A percentile compares a stretch with the other conserved stretches of the same genome.
Conservation (phyloP, 2,113 vertebrate species). For the Murina feae region DNA sequence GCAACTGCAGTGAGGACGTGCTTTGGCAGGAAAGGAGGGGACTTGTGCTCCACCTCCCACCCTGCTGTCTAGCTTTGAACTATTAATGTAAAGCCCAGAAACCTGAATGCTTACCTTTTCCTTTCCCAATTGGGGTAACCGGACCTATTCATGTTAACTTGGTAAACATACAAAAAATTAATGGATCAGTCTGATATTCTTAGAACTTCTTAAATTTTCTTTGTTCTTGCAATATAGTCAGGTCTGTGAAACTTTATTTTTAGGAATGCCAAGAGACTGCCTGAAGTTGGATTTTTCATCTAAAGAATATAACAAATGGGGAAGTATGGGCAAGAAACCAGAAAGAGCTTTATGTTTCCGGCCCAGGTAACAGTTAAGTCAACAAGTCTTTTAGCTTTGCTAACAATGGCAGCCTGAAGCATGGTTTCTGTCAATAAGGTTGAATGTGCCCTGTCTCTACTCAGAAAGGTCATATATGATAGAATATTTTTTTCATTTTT, state of each 20-base stretch:
- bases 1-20: background rate
- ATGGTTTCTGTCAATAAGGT: background rate
- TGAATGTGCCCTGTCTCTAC: background rate
- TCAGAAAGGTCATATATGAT: constrained; percentile 36
- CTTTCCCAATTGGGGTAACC: background rate
- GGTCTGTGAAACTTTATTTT: background rate
- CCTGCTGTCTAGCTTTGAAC: background rate
- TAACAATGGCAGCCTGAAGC: background rate
- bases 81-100: constrained; percentile 43
- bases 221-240: background rate
- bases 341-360: background rate
- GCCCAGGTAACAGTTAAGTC: background rate
- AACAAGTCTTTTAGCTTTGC: background rate
- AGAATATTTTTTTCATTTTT: constrained; percentile 64
- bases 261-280: background rate
- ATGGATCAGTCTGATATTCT: background rate
- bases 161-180: background rate
- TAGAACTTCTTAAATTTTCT: constrained; percentile 34
- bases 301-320: constrained; percentile 5
- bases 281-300: background rate
- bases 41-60: background rate
- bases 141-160: constrained; percentile 28
- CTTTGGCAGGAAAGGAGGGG: constrained; percentile 21
- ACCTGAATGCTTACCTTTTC: constrained; percentile 15
- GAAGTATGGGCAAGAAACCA: background rate